Conservation (phyloP, 2,797 vertebrate species). For the Tympanoctomys barrerae region DNA sequence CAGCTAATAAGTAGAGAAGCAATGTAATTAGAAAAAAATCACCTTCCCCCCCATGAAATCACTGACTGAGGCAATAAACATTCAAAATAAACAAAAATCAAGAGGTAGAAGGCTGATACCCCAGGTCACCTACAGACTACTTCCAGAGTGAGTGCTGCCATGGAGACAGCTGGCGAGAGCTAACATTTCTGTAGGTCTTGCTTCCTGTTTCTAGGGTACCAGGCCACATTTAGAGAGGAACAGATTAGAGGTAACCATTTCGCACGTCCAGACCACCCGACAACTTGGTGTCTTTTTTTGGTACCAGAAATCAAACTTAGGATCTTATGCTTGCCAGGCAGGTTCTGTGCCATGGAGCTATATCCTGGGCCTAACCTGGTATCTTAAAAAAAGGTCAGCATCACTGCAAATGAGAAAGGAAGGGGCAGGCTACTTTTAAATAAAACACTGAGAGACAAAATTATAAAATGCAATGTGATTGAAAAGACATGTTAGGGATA, state of each 20-base stretch:
- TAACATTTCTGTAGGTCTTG: neutral
- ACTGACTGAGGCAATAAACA: neutral
- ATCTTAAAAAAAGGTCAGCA: neutral
- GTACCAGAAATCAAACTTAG: too few species aligned
- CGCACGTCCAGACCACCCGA: neutral
- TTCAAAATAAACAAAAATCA: neutral
- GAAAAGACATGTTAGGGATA: neutral
- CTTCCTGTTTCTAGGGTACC: neutral
- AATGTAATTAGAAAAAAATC: slow-evolving; percentile 7
- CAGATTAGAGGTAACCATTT: neutral
- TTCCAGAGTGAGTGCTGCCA: neutral
- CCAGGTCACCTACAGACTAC: neutral
- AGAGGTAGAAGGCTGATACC: neutral
- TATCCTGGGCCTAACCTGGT: neutral
- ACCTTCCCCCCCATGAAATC: neutral
- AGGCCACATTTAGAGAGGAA: neutral
- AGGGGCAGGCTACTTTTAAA: neutral
- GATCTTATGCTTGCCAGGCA: too few species aligned
- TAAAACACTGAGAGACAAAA: neutral
- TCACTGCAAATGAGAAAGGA: neutral
- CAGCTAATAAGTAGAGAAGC: slow-evolving; percentile 1
- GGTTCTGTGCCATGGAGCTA: too few species aligned
- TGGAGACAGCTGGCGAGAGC: neutral
- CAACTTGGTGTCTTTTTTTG: neutral
- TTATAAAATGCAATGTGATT: neutral